Conservation (phyloP, 2,888 invertebrate genomes). For the Dyspetes luteomarginatus region DNA sequence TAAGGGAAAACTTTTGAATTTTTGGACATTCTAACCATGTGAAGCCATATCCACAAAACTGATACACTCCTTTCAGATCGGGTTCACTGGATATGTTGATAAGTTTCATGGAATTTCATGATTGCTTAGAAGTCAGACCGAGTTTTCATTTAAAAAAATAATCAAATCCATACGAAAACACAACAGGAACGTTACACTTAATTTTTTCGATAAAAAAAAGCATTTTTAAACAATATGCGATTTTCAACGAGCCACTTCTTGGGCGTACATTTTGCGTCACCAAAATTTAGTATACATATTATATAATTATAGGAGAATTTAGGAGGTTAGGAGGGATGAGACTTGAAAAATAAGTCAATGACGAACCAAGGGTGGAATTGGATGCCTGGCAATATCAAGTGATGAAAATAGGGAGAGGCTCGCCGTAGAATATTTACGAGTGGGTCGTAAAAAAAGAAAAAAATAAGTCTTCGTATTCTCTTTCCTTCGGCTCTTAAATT, state of each 20-base stretch:
- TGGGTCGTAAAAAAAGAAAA: neutral
- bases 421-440: neutral
- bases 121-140: too few species aligned
- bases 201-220: too few species aligned
- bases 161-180: too few species aligned
- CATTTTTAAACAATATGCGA: neutral
- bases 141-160: too few species aligned
- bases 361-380: conserved; percentile 12
- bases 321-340: too few species aligned
- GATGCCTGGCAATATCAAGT: neutral
- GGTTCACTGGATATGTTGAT: too few species aligned
- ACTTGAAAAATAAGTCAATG: conserved; percentile 15
- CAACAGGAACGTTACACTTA: too few species aligned
- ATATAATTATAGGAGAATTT: conserved; percentile 8
- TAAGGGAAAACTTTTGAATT: too few species aligned
- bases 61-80: too few species aligned
- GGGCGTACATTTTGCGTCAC: neutral
- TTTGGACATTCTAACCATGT: too few species aligned
- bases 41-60: too few species aligned
- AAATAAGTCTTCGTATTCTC: neutral
- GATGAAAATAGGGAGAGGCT: neutral
- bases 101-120: too few species aligned
- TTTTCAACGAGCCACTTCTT: neutral
- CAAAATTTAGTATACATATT: conserved; percentile 5
- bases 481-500: neutral